Base-by-base conservation (phyloP, 2,797 vertebrate species). In the Mus spretus region DNA sequence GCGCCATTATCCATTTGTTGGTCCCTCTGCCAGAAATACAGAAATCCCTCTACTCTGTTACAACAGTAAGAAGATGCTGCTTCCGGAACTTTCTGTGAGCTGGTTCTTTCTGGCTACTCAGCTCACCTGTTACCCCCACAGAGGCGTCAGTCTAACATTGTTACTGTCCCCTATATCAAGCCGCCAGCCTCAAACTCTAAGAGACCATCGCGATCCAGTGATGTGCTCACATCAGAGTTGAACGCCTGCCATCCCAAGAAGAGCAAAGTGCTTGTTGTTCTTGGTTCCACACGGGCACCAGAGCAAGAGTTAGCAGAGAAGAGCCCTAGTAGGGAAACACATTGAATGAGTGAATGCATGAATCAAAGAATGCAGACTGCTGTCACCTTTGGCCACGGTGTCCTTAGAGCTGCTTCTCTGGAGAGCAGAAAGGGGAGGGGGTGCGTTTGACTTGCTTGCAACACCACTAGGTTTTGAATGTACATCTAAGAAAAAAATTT, bases 151-250 rank as follows among this genome's bases (percentile, higher is more conserved):
- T 31, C 31, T 47, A 53, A 80, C 0, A 2, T 13, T 22, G 79
- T 61, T 31, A 5, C 13, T 10, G 28, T 72, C 47, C 83, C 70
- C 12, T 34, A 0, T 1, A 17, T 44, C 47, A 28, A 11, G 2
- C 34, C 14, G 2, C 24, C 3, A 2, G 11, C n/a, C 6, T 77
- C 37, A 77, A 24, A 44, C 11, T 11, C 26, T 9, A 1, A 0
- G 40, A 44, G 10, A 20, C 37, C 9, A 0, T 5, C 4, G 0
- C 0, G 20, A 59, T 50, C 81, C 40, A 0, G 5, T 17, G 10
- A 20, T 34, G n/a, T 8, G 1, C 31, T 47, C 11, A 11, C 40
- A 53, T 72, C 31, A 1, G 61, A 91, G 80, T 34, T n/a, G 14
- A 40, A 6, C 7, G 13, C 24, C 34, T 77, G 1, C 57, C 40